A percentile compares a stretch with the other conserved stretches of the same genome.
Evolutionary conservation across 2,888 invertebrate species (phyloP).

Genomic region (Macrosoma leucophasiata): DNA sequence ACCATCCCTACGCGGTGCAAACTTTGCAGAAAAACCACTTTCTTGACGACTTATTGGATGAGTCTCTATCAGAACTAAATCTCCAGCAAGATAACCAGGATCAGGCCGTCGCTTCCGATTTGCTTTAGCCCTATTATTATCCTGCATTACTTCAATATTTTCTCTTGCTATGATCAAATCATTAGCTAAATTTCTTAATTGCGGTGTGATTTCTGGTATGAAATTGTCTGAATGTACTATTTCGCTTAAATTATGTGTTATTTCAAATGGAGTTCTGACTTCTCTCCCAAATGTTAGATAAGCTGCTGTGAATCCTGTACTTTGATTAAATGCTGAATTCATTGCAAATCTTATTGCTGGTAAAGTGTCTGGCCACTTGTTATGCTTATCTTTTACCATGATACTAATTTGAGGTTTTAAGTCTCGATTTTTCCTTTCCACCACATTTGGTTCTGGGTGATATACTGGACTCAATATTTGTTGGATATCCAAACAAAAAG

Average conservation of each 20-base stretch:
- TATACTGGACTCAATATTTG: constrained; percentile 33
- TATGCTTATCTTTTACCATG: constrained; percentile 16
- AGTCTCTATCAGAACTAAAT: constrained; percentile 4
- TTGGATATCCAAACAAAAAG: constrained; percentile 24
- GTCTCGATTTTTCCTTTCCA: constrained; percentile 22
- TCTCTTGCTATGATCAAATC: constrained; percentile 4
- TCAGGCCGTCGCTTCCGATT: constrained; percentile 4
- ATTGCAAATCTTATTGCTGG: constrained; percentile 14
- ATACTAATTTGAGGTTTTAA: constrained; percentile 18
- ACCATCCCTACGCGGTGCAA: constrained; percentile 33
- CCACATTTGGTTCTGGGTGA: constrained; percentile 32
- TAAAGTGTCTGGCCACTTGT: constrained; percentile 9
- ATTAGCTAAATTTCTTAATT: constrained; percentile 3
- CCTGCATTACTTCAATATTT: constrained; percentile 5
- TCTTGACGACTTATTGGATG: constrained; percentile 11
- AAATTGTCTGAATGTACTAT: constrained; percentile 32
- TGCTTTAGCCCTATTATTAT: constrained; percentile 4
- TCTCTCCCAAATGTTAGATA: constrained; percentile 40
- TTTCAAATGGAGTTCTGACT: constrained; percentile 35
- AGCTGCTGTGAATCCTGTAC: constrained; percentile 35
- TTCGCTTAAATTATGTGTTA: constrained; percentile 26
- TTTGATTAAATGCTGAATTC: constrained; percentile 7
- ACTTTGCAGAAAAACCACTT: constrained; percentile 25
- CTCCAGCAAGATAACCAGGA: constrained; percentile 8
- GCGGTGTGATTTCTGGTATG: constrained; percentile 28